Percentiles rank a stretch among this genome's conserved stretches.
These are phyloP conservation scores for Seriola quinqueradiata DNA, from an alignment of 2,113 vertebrate species.

Conservation along the genomic window DNA sequence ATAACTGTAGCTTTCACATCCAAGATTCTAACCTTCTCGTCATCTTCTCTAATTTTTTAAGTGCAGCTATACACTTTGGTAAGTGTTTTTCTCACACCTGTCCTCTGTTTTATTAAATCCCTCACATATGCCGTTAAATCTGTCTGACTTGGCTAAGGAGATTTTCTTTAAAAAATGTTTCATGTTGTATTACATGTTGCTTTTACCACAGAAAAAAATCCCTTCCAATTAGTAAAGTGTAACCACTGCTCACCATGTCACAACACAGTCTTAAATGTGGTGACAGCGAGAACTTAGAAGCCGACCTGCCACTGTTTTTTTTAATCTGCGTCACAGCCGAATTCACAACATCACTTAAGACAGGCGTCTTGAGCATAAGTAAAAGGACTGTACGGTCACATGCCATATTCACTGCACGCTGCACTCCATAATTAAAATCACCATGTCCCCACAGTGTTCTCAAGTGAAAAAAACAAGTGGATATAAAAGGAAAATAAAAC, in stretches of 20 bases:
- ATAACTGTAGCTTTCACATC: background rate
- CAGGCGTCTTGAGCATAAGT: constrained; percentile 17
- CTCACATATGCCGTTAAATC: constrained; percentile 15
- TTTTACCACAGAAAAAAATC: constrained; percentile 64
- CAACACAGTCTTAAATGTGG: constrained; percentile 26
- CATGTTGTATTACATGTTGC: constrained; percentile 28
- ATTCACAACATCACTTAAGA: constrained; percentile 52
- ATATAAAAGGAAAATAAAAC: constrained; percentile 41
- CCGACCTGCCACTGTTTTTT: constrained; percentile 38
- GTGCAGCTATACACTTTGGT: background rate
- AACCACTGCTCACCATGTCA: constrained; percentile 57
- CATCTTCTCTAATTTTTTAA: background rate
- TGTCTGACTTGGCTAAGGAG: constrained; percentile 34
- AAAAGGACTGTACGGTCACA: constrained; percentile 46
- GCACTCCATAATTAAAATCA: constrained; percentile 65
- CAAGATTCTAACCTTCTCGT: background rate
- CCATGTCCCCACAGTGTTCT: constrained; percentile 25
- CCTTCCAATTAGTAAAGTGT: constrained; percentile 68
- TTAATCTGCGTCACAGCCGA: constrained; percentile 62
- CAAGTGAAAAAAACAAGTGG: background rate
- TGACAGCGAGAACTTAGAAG: constrained; percentile 60
- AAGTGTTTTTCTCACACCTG: background rate
- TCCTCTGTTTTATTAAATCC: constrained; percentile 9
- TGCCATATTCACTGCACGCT: constrained; percentile 47
- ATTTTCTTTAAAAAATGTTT: constrained; percentile 36